Percentiles rank a stretch among this genome's conserved stretches.
phyloP scores from a whole-genome alignment of 1,140 invertebrate genomes.

The Argopecten irradians region DNA sequence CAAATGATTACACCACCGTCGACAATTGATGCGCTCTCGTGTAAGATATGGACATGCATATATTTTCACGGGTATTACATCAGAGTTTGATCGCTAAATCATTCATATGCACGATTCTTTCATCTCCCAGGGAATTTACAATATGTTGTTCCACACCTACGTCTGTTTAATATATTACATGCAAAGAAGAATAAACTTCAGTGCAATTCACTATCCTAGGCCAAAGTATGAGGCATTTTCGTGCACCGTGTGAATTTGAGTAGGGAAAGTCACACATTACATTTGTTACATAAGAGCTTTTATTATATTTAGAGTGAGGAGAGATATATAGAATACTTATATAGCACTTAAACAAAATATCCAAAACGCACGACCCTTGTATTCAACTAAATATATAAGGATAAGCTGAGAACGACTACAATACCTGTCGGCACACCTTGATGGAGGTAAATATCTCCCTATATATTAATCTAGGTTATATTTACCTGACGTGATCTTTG shows the following conservation, averaged over 20 bases:
- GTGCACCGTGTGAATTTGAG: not conserved
- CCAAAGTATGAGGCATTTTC: not conserved
- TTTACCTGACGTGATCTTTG: not conserved
- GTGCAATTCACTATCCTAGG: not conserved
- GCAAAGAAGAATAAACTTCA: not conserved
- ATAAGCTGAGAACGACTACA: not conserved
- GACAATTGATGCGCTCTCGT: not conserved
- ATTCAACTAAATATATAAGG: not conserved
- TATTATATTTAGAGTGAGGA: not conserved
- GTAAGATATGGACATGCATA: not conserved
- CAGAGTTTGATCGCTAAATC: not conserved
- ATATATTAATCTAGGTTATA: not conserved
- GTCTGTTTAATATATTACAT: not conserved
- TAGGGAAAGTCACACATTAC: not conserved
- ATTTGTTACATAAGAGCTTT: not conserved
- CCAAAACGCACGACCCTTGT: not conserved
- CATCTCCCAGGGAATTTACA: not conserved
- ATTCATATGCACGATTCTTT: not conserved
- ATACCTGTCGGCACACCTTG: conserved; percentile 19
- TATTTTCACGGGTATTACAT: not conserved
- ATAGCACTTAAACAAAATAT: not conserved
- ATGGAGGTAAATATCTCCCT: not conserved
- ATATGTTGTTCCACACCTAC: not conserved
- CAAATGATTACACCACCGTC: not conserved
- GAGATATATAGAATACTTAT: not conserved